Conservation (phyloP, 2,113 vertebrate species). For the Tragelaphus buxtoni region DNA sequence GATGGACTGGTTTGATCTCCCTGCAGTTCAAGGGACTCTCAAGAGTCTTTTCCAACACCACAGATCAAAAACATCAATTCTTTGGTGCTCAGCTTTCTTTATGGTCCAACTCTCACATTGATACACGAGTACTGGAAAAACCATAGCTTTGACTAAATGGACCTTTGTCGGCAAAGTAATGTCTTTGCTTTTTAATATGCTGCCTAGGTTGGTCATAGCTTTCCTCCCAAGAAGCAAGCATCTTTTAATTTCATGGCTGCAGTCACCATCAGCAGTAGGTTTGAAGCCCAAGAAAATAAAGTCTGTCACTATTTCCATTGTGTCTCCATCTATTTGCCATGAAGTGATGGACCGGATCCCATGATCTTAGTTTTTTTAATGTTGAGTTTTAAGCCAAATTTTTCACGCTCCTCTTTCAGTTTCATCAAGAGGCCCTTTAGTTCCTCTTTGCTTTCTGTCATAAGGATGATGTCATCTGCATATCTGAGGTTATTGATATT, state of each 20-base stretch:
- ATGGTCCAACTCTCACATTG: not conserved
- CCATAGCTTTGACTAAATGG: not conserved
- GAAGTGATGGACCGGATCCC: too few species aligned
- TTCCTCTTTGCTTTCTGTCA: accelerated
- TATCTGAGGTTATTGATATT: not conserved
- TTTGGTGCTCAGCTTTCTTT: not conserved
- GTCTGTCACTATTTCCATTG: too few species aligned
- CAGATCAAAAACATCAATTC: not conserved
- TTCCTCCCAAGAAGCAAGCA: not conserved
- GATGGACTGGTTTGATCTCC: not conserved
- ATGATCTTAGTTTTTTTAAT: too few species aligned
- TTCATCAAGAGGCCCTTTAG: not conserved
- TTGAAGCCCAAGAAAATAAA: too few species aligned
- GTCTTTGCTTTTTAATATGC: not conserved
- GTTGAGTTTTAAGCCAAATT: not conserved
- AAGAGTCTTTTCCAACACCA: not conserved
- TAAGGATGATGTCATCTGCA: not conserved
- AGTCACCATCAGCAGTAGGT: too few species aligned
- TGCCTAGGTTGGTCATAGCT: not conserved
- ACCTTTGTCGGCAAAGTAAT: not conserved
- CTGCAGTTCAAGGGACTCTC: not conserved
- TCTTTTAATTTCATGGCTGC: too few species aligned
- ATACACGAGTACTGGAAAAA: not conserved
- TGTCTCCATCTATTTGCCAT: too few species aligned
- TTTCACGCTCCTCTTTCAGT: not conserved